phyloP scores from a whole-genome alignment of 1,140 invertebrate genomes.

The Oedothorax gibbosus region DNA sequence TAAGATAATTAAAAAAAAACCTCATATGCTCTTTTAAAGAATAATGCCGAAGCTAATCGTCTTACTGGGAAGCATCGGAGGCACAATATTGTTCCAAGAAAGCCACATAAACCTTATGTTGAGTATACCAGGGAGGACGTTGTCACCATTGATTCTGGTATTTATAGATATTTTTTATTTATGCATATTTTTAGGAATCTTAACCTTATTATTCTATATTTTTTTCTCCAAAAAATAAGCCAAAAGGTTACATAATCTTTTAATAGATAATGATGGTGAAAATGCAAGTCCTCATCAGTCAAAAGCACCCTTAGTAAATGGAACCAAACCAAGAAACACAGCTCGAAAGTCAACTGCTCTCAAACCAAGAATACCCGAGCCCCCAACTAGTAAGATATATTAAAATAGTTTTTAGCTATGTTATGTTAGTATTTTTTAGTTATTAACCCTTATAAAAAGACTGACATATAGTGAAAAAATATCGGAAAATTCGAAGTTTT shows the following conservation, averaged over 20 bases:
- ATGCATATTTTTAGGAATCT: not conserved
- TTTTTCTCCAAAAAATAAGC: not conserved
- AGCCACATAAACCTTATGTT: slow-evolving; percentile 76
- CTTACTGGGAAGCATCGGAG: slow-evolving; percentile 69
- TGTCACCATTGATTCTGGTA: slow-evolving; percentile 44
- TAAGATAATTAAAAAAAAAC: not conserved
- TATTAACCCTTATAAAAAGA: no score
- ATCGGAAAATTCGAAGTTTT: no score
- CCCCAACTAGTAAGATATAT: no score
- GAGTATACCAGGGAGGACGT: slow-evolving; percentile 77
- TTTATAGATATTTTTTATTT: not conserved
- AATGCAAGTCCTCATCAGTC: not conserved
- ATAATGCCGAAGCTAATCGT: slow-evolving; percentile 74
- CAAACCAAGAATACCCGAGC: not conserved
- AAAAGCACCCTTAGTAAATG: not conserved
- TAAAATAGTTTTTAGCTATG: no score
- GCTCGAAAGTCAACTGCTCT: slow-evolving; percentile 37
- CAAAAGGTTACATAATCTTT: no score
- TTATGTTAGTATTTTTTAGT: no score
- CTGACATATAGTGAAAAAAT: no score
- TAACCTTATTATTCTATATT: not conserved
- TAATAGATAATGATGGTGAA: not conserved
- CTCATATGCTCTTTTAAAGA: slow-evolving; percentile 62
- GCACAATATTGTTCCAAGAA: slow-evolving; percentile 66
- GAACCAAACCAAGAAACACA: slow-evolving; percentile 28